phyloP scores from a whole-genome alignment of 2,797 vertebrate genomes.

The Thamnophis elegans region DNA sequence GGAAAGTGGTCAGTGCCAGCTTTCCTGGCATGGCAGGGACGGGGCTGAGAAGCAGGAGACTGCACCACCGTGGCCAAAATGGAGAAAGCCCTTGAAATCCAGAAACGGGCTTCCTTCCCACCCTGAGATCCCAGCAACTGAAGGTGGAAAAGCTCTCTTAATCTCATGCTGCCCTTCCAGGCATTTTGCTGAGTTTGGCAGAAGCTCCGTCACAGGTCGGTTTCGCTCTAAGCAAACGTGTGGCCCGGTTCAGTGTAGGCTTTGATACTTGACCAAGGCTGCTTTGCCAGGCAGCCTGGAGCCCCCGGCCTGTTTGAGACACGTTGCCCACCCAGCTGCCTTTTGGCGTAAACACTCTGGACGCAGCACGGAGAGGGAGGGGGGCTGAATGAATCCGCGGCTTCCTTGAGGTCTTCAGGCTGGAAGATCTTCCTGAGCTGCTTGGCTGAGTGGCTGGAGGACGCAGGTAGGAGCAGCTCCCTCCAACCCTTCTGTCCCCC shows the following conservation, averaged over 20 bases:
- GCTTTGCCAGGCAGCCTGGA: neutral
- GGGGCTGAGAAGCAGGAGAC: neutral
- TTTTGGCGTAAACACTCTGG: neutral
- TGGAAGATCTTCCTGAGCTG: neutral
- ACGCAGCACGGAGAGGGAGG: neutral
- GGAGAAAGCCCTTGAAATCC: neutral
- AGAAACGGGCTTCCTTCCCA: neutral
- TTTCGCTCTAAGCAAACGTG: neutral
- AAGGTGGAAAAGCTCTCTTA: neutral
- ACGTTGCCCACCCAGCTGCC: neutral
- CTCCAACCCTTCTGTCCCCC: neutral
- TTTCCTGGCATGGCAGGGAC: neutral
- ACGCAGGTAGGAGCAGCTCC: neutral
- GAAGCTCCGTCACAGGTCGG: neutral
- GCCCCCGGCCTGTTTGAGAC: neutral
- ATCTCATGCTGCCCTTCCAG: neutral
- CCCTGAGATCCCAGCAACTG: neutral
- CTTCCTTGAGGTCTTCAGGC: neutral
- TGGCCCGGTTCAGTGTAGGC: neutral
- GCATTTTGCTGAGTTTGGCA: neutral
- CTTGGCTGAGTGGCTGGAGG: neutral
- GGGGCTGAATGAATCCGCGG: neutral
- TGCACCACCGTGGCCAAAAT: neutral
- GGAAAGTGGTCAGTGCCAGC: neutral
- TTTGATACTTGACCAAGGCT: neutral